Conservation (phyloP, 2,113 vertebrate genomes). For the Natator depressus region DNA sequence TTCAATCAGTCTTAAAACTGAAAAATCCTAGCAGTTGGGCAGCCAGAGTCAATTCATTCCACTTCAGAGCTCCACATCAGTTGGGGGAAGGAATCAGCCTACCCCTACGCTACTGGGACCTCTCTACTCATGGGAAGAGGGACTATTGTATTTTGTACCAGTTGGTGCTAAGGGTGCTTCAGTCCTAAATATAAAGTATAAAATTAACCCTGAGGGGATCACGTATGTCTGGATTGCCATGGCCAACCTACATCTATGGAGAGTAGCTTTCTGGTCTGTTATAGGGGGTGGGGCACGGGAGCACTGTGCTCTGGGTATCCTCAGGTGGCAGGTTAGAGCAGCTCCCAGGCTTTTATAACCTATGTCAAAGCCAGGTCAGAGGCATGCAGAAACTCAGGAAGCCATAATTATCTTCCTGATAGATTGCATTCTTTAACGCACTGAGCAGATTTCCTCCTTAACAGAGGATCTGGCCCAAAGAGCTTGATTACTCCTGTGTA, state of each 20-base stretch:
- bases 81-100: not conserved
- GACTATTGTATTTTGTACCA: not conserved
- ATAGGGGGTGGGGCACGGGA: not conserved
- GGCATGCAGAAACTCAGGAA: not conserved
- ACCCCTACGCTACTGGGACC: not conserved
- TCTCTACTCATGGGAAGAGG: not conserved
- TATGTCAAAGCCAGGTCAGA: not conserved
- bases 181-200: not conserved
- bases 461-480: not conserved
- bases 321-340: not conserved
- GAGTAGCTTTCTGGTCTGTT: not conserved
- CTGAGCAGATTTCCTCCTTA: not conserved
- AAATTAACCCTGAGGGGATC: not conserved
- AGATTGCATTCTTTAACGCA: not conserved
- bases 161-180: not conserved
- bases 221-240: not conserved
- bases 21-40: not conserved
- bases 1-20: not conserved
- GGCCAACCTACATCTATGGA: not conserved
- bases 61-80: not conserved
- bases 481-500: not conserved
- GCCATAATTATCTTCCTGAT: not conserved
- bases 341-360: not conserved
- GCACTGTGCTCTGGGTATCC: not conserved
- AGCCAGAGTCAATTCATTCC: not conserved